Evolutionary conservation across 2,113 vertebrate species (phyloP), one percentile per base, ranked within the genome.

Genomic region (Poeciliopsis retropinna): DNA sequence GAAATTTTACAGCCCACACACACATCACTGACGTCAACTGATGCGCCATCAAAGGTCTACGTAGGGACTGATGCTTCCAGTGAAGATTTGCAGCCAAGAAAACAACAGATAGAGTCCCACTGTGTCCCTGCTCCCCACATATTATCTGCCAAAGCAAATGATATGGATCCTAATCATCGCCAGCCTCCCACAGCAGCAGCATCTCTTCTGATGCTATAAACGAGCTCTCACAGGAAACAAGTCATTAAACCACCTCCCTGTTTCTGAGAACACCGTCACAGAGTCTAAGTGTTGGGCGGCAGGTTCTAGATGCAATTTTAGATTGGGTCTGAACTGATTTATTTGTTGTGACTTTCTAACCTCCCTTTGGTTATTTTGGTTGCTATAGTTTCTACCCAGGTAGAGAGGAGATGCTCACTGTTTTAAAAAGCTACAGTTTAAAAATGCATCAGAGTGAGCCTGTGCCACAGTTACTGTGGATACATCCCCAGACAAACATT

Each of bases 201-300:
- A 51, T 54, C 47, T 12, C 63, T 66, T 64, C 13, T 70, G 68
- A 39, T 28, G 31, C 30, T 17, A 0, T 66, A 70, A 86, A 84
- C 73, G 61, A 80, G 69, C 31, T 72, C 60, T 9, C 37, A 37
- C 84, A 90, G 92, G 87, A 92, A 90, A 83, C 66, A 61, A 74
- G 82, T 73, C 57, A 84, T 90, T 89, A 83, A 86, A 83, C 70
- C 80, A 30, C 69, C 80, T 78, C 80, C 86, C 80, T 74, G 54
- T 61, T 60, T 80, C 39, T 62, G 28, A 75, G 83, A 71, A 70
- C 64, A 72, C 19, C 64, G 25, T 44, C 60, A 34, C 80, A 82
- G 78, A 74, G 60, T 60, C 63, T 79, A 69, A 78, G 71, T 72
- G 27, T 67, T 67, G 63, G 63, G 44, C n/a, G 22, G 60, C 28